Evolutionary conservation across 1,140 invertebrate genomes (phyloP), one percentile per base, ranked within the genome.

Genomic region (Sinella curviseta): DNA sequence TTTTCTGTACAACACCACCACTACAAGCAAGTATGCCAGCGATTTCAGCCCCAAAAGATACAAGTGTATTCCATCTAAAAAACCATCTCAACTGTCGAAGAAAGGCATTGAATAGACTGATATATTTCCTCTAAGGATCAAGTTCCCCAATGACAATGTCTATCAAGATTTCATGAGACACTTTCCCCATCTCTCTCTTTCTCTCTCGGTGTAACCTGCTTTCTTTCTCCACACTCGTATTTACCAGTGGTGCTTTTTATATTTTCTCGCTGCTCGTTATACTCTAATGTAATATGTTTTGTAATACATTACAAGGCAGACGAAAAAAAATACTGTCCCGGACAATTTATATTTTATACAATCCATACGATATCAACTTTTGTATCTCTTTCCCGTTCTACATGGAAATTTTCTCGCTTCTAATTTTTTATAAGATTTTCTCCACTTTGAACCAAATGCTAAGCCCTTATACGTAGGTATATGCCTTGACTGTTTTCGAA

Each of bases 111-210:
- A 70, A 33, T 30, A 70, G 65, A 70, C 65, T 70, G 65, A 70
- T 70, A 70, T 70, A 70, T 70, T 70, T 70, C 65, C 65, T 70
- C 65, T 24, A 70, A 70, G 65, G 65, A 70, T 70, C 65, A 70
- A 70, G 65, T 70, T 70, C 65, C 65, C 65, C 65, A 70, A 70
- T 70, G 65, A 70, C 65, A 70, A 8, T 70, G 65, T 70, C 65
- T 70, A 70, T 70, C 65, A 70, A 70, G 65, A 70, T 70, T 70
- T 70, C 65, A 70, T 33, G 65, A 70, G 65, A 70, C 65, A 70
- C 65, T 70, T 70, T 48, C 39, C 24, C 57, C 24, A 16, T n/a
- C 14, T 65, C 57, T 65, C 24, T 65, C 24, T 8, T 65, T 17
- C 8, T n/a, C 8, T 14, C 57, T 65, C 16, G 3, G 4, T 65